Base-by-base conservation (phyloP, 2,113 vertebrate genomes). In the Suricata suricatta region DNA sequence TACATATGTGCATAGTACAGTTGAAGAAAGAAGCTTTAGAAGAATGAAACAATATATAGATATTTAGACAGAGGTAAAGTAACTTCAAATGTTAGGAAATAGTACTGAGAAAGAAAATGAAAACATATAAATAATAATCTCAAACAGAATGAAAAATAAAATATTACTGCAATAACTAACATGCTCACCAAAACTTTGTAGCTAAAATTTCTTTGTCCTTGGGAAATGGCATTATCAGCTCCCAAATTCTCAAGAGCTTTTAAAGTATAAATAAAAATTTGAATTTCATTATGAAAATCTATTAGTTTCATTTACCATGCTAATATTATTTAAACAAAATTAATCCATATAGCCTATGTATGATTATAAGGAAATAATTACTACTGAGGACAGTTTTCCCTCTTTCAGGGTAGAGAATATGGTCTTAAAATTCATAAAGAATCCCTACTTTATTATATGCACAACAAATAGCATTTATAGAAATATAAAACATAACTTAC, bases 11-110 rank as follows among this genome's bases (percentile, higher is more conserved):
- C 79, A 97, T 98, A 15, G 80, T 76, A 38, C 9, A 82, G 9
- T 41, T 89, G 7, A 44, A 60, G 54, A 57, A 71, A 38, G 19
- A 66, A 71, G 25, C 1, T 91, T 84, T 74, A 19, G 10, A 72
- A 80, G 33, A 83, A 68, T 76, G 82, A 68, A 85, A 41, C 2
- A n/a, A 60, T 69, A 50, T 96, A 91, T 92, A 98, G 77, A 89
- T 85, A 94, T 96, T 69, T 86, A 92, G 38, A 12, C 66, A 52
- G 5, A 89, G 1, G 5, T 71, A 23, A 93, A 44, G 12, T 84
- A 41, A 41, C 12, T 93, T 71, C 79, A 52, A 85, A 79, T 19
- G 68, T 57, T 90, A 79, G 19, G 14, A 82, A 90, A 77, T 16
- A 68, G 2, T 23, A 76, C 27, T 7, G 14, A 74, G n/a, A 15